Base-by-base conservation (phyloP, 2,888 invertebrate species). In the Pseudanteris insignis region DNA sequence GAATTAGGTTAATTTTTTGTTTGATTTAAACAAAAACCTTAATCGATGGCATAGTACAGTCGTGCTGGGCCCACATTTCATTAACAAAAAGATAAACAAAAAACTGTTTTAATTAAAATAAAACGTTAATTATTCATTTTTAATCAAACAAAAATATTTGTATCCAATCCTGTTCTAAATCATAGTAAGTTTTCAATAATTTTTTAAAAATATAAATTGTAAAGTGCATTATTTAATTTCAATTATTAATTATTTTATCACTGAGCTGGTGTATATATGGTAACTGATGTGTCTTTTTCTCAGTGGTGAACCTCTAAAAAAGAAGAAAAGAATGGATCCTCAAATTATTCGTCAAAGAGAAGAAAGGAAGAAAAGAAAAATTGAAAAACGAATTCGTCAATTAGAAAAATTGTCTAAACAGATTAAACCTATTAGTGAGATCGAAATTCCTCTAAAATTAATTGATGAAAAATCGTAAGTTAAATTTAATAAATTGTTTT, bases 251-350 rank as follows among this genome's bases (percentile, higher is more conserved):
- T n/a, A 26, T 6, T n/a, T n/a, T n/a, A n/a, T n/a, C n/a, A n/a
- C n/a, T n/a, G n/a, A n/a, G n/a, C n/a, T n/a, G n/a, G n/a, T n/a
- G n/a, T n/a, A n/a, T n/a, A n/a, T n/a, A n/a, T n/a, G n/a, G n/a
- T n/a, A n/a, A n/a, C n/a, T n/a, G n/a, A n/a, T n/a, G n/a, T n/a
- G n/a, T n/a, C n/a, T n/a, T n/a, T n/a, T n/a, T 26, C n/a, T 34
- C 70, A 90, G 90, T 76, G 94, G 88, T 2, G 94, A 94, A 77
- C 96, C 96, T 1, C 76, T 96, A 74, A 96, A 94, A 78, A 96
- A 91, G 79, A 96, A 93, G 81, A 94, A 89, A 76, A 89, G 86
- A 74, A 43, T 93, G 0, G 95, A 96, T 81, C 94, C 94, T 1
- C 86, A 86, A 2, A 81, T 96, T 18, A 67, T 94, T 0, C 89